Conservation (phyloP, 2,888 invertebrate species). For the Melolontha melolontha region DNA sequence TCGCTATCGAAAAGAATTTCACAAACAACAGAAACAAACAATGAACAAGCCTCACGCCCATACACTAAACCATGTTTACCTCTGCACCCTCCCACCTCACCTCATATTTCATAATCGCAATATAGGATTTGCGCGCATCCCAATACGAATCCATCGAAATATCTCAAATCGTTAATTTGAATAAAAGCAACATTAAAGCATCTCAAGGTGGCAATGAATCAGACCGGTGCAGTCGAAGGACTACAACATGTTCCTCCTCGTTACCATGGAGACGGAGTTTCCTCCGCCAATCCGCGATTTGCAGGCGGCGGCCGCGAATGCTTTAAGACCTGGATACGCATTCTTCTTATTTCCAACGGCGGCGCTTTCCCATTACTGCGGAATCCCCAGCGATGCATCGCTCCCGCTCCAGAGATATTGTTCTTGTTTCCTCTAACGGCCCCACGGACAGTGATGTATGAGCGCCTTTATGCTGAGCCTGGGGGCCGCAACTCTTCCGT, state of each 20-base stretch:
- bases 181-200: constrained; percentile 67
- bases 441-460: constrained; percentile 61
- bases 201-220: constrained; percentile 67
- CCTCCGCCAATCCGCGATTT: constrained; percentile 63
- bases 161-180: constrained; percentile 65
- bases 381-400: constrained; percentile 64
- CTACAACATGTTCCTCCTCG: constrained; percentile 63
- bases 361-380: constrained; percentile 60
- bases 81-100: constrained; percentile 1
- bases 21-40: constrained; percentile 22
- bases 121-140: constrained; percentile 35
- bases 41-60: constrained; percentile 20
- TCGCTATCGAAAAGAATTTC: neutral
- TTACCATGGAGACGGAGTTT: constrained; percentile 63
- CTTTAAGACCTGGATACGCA: constrained; percentile 61
- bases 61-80: constrained; percentile 5
- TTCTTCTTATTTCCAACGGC: constrained; percentile 61
- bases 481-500: constrained; percentile 43
- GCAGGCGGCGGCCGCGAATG: constrained; percentile 63
- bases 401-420: constrained; percentile 59
- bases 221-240: constrained; percentile 61
- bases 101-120: constrained; percentile 32
- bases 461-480: constrained; percentile 45
- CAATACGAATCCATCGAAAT: constrained; percentile 63
- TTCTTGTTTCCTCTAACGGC: constrained; percentile 64